Conservation (phyloP, 2,113 vertebrate species). For the Antechinus flavipes region DNA sequence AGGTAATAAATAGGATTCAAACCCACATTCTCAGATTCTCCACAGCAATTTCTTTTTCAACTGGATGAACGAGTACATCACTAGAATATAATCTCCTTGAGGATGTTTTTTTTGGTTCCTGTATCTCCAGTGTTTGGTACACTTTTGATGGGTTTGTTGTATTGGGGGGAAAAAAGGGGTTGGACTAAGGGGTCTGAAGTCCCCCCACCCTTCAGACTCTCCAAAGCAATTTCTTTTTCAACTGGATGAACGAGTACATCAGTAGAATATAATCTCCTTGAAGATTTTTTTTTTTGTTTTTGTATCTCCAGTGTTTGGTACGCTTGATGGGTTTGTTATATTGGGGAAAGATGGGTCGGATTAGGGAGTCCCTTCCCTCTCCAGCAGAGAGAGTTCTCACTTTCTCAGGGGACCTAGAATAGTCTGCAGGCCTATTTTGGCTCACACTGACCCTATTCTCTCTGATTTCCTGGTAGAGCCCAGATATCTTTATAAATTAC, state of each 20-base stretch:
- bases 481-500: not conserved
- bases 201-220: not conserved
- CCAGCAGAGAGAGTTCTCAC: not conserved
- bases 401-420: not conserved
- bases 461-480: not conserved
- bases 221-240: not conserved
- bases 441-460: not conserved
- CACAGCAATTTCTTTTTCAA: not conserved
- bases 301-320: not conserved
- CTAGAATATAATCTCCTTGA: not conserved
- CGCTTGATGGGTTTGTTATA: not conserved
- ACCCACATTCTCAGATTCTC: not conserved
- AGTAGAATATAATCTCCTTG: not conserved
- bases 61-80: not conserved
- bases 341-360: not conserved
- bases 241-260: not conserved
- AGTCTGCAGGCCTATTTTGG: slow-evolving; percentile 3
- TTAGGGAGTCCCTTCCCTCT: not conserved
- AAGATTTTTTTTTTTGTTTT: not conserved
- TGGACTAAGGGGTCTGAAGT: not conserved
- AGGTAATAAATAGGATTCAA: not conserved
- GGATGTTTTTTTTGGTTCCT: not conserved
- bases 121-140: not conserved
- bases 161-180: not conserved
- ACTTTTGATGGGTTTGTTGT: not conserved